Conservation (phyloP, 2,797 vertebrate species). For the Coendou prehensilis region DNA sequence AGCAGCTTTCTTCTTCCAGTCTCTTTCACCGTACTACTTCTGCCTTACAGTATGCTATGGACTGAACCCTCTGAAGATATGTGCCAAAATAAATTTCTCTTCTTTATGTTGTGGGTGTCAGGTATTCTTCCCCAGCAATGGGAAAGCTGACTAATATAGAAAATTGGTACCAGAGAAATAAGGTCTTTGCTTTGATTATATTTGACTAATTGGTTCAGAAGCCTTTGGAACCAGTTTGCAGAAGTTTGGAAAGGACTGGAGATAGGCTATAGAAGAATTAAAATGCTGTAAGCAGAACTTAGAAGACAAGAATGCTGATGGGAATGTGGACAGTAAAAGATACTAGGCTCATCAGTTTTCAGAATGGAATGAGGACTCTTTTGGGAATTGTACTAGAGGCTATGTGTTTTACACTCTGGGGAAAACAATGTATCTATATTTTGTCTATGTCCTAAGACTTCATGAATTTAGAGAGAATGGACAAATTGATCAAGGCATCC, state of each 20-base stretch:
- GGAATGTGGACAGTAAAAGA: neutral
- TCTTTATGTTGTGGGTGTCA: neutral
- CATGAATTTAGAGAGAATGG: neutral
- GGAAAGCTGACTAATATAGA: neutral
- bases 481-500: neutral
- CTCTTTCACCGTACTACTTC: neutral
- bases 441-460: neutral
- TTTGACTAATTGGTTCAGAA: neutral
- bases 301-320: neutral
- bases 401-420: neutral
- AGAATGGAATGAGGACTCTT: neutral
- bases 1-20: neutral
- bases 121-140: neutral
- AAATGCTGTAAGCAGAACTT: neutral
- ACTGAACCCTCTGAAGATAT: neutral
- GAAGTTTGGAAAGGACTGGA: neutral
- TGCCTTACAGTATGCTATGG: neutral
- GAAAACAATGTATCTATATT: neutral
- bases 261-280: neutral
- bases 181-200: neutral
- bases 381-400: neutral
- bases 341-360: neutral
- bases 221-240: neutral
- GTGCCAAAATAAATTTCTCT: neutral
- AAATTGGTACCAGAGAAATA: neutral